Evolutionary conservation across 53 echinoderm and acorn worm genomes (phyloP).

Genomic region (Zoroaster sp.): DNA sequence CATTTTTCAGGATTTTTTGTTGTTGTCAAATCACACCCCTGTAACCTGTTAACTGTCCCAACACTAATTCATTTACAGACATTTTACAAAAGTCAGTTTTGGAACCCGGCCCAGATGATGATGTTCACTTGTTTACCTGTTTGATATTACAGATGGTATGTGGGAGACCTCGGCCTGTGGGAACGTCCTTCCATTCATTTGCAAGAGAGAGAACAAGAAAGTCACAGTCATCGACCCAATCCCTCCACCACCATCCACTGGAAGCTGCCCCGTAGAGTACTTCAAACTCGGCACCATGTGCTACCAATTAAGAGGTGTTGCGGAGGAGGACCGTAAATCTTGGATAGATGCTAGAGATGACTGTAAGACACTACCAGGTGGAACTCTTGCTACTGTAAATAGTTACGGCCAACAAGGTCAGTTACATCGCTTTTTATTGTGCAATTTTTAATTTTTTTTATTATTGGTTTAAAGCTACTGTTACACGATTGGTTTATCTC

Average conservation of each 20-base stretch:
- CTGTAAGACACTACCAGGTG: not conserved
- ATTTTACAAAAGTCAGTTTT: too few relatives aligned
- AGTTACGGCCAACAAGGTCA: slow-evolving; percentile 35
- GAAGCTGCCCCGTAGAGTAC: slow-evolving; percentile 23
- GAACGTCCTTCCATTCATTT: slow-evolving; percentile 6
- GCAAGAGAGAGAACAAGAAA: not conserved
- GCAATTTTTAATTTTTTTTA: too few relatives aligned
- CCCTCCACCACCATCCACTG: not conserved
- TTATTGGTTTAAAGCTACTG: too few relatives aligned
- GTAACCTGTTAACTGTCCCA: too few relatives aligned
- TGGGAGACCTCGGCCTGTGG: slow-evolving; percentile 49
- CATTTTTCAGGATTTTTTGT: too few relatives aligned
- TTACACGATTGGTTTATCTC: too few relatives aligned
- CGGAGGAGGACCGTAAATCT: not conserved
- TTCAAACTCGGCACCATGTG: slow-evolving; percentile 49
- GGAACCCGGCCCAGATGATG: too few relatives aligned
- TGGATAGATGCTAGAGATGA: slow-evolving; percentile 37
- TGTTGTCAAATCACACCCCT: too few relatives aligned
- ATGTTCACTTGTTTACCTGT: not conserved
- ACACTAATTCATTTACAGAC: too few relatives aligned
- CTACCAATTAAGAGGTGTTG: not conserved
- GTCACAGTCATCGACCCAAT: not conserved
- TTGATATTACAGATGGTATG: slow-evolving; percentile 9
- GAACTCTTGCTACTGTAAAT: slow-evolving; percentile 34
- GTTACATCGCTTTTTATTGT: too few relatives aligned